Evolutionary conservation across 2,797 vertebrate genomes (phyloP).

Genomic region (Eospalax fontanierii): DNA sequence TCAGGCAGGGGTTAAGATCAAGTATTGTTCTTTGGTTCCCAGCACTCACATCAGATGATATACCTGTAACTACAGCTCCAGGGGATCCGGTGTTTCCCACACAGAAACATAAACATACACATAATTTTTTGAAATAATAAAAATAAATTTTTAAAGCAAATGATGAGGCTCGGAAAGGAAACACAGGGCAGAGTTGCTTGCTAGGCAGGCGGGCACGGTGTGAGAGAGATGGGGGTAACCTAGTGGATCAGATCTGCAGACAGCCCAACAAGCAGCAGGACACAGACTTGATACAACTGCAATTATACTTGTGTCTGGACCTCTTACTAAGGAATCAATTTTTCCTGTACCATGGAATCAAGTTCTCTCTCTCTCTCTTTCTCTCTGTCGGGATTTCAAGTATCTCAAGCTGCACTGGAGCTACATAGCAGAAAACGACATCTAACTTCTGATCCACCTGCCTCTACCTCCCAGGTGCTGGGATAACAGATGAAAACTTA

Average conservation of each 20-base stretch:
- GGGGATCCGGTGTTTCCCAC: no score
- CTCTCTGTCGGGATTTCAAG: neutral
- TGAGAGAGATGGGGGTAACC: neutral
- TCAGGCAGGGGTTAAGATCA: no score
- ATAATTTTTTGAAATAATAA: no score
- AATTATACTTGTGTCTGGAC: neutral
- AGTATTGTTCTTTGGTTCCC: no score
- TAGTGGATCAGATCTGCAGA: no score
- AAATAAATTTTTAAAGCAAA: slow-evolving; percentile 11
- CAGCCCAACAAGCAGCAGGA: neutral
- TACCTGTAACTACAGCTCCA: no score
- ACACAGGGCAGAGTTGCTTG: neutral
- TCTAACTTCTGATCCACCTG: neutral
- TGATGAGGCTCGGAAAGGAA: neutral
- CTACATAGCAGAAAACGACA: neutral
- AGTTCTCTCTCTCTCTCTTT: neutral
- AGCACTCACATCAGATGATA: no score
- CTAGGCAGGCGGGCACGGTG: neutral
- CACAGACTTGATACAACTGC: neutral
- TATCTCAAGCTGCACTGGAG: neutral
- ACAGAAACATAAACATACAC: no score
- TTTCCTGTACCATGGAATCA: neutral
- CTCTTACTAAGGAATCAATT: neutral
- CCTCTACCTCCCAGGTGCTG: neutral
- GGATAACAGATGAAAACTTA: neutral